These are phyloP conservation scores for Polyergus mexicanus DNA, from an alignment of 1,140 invertebrate genomes.

Conservation along the genomic window DNA sequence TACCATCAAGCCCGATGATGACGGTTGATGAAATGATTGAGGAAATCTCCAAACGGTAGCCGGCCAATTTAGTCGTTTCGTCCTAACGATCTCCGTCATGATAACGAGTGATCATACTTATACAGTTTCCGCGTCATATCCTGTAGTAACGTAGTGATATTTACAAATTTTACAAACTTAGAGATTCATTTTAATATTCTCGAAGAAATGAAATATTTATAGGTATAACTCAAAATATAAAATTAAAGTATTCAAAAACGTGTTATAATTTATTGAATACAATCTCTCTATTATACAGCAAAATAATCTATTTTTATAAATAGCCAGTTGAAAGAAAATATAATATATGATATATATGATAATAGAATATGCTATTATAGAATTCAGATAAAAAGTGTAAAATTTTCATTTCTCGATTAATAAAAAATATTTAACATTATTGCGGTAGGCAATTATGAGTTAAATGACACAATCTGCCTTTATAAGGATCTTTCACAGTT, in stretches of 20 bases:
- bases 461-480: constrained; percentile 43
- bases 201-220: neutral
- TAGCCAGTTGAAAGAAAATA: neutral
- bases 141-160: constrained; percentile 11
- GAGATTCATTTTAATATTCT: neutral
- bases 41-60: constrained; percentile 79
- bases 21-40: constrained; percentile 80
- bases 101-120: constrained; percentile 34
- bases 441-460: constrained; percentile 7
- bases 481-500: constrained; percentile 24
- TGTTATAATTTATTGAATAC: neutral
- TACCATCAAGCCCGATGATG: constrained; percentile 62
- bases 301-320: constrained; percentile 1
- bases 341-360: neutral
- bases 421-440: constrained; percentile 28
- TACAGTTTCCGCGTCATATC: constrained; percentile 42
- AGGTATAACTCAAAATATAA: neutral
- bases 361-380: no score
- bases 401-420: no score
- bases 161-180: neutral
- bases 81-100: constrained; percentile 38
- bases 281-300: neutral
- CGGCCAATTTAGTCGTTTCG: constrained; percentile 74
- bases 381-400: no score
- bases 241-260: neutral